phyloP scores from a whole-genome alignment of 2,797 vertebrate species.

The Oreonectes daqikongensis region DNA sequence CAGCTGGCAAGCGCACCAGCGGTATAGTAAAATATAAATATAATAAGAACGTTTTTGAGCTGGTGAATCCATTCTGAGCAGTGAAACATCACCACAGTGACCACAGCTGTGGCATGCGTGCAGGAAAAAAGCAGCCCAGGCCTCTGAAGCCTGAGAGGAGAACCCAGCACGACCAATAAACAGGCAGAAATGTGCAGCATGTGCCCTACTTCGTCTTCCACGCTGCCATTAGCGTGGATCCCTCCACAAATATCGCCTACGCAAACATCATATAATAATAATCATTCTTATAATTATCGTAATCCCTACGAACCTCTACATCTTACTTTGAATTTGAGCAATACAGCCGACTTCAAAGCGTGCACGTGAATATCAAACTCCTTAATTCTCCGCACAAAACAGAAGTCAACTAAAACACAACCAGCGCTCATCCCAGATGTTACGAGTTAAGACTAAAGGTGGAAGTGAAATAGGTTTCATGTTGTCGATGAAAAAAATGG shows the following conservation, averaged over 20 bases:
- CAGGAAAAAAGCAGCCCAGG: constrained; percentile 64
- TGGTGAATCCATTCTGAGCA: constrained; percentile 88
- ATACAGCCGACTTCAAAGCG: neutral
- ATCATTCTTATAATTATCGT: neutral
- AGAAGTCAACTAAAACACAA: neutral
- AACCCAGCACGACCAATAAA: constrained; percentile 58
- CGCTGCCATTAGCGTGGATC: constrained; percentile 32
- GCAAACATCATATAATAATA: constrained; percentile 5
- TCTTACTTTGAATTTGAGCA: neutral
- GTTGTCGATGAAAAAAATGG: constrained; percentile 49
- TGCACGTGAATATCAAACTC: no score
- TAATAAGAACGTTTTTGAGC: constrained; percentile 88
- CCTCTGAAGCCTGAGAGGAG: constrained; percentile 60
- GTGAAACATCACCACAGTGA: constrained; percentile 84
- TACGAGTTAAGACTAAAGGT: constrained; percentile 7
- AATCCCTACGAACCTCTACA: neutral
- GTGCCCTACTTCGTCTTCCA: constrained; percentile 48
- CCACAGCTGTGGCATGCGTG: constrained; percentile 82
- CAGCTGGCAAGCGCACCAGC: constrained; percentile 79
- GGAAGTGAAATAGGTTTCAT: constrained; percentile 40
- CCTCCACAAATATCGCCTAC: constrained; percentile 5
- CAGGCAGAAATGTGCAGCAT: constrained; percentile 46
- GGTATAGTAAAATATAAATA: constrained; percentile 90
- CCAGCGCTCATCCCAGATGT: constrained; percentile 11
- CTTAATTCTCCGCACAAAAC: no score